These are phyloP conservation scores for Sesamia nonagrioides DNA, from an alignment of 1,140 invertebrate genomes.

Conservation along the genomic window DNA sequence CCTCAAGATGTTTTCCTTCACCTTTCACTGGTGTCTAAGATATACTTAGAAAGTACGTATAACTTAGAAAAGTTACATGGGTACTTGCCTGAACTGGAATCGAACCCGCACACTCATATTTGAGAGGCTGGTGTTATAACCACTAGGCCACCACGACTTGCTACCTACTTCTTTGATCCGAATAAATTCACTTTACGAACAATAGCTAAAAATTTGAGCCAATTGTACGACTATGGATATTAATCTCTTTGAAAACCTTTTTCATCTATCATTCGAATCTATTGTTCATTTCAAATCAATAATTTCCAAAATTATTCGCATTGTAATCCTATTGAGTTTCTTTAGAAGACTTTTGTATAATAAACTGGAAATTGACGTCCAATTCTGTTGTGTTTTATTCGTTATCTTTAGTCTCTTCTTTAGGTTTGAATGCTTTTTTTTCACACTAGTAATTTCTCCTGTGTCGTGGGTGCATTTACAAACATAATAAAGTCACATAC, in stretches of 20 bases:
- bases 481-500: too few relatives aligned
- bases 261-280: neutral
- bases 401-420: neutral
- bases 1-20: too few relatives aligned
- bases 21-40: too few relatives aligned
- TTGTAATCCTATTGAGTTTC: neutral
- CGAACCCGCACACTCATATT: too few relatives aligned
- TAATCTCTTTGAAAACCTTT: neutral
- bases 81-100: too few relatives aligned
- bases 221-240: neutral
- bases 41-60: too few relatives aligned
- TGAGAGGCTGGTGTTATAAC: too few relatives aligned
- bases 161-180: neutral
- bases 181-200: neutral
- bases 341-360: neutral
- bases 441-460: too few relatives aligned
- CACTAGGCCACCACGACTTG: too few relatives aligned
- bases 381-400: neutral
- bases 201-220: neutral
- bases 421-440: neutral
- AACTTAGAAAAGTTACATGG: too few relatives aligned
- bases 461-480: too few relatives aligned
- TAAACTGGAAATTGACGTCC: neutral
- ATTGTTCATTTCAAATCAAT: conserved; percentile 8
- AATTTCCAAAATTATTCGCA: conserved; percentile 3